Evolutionary conservation across 2,113 vertebrate genomes (phyloP).

Genomic region (Coptodon rendalli): DNA sequence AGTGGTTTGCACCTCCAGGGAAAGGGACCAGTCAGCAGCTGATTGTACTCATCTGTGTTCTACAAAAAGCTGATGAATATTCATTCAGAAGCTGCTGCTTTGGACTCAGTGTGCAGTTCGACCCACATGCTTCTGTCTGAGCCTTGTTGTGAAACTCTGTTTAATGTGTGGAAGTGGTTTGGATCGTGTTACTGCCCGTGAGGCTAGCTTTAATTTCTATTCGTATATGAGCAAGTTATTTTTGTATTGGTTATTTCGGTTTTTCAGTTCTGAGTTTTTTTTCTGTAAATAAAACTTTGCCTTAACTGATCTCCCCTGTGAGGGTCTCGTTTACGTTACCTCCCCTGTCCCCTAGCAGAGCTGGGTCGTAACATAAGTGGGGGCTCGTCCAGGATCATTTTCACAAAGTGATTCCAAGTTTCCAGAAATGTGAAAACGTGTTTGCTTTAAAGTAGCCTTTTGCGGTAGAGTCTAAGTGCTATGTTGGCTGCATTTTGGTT

Average conservation of each 20-base stretch:
- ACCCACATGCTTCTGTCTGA: not conserved
- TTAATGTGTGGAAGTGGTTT: not conserved
- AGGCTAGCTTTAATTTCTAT: not conserved
- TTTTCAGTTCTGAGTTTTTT: not conserved
- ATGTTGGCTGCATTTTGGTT: not conserved
- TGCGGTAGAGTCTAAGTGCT: not conserved
- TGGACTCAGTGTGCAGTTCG: not conserved
- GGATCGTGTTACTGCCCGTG: not conserved
- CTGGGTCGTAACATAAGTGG: not conserved
- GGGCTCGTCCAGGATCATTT: not conserved
- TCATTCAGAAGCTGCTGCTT: not conserved
- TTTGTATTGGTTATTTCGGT: not conserved
- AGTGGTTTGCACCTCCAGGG: not conserved
- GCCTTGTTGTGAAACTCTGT: not conserved
- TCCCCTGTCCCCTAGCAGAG: not conserved
- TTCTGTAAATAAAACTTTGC: not conserved
- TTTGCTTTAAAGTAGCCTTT: not conserved
- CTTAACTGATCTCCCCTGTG: not conserved
- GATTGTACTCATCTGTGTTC: not conserved
- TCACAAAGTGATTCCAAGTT: not conserved
- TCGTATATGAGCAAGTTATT: not conserved
- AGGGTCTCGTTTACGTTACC: not conserved
- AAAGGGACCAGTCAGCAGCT: not conserved
- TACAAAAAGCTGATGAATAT: not conserved
- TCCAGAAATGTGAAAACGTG: not conserved